A percentile compares a stretch with the other conserved stretches of the same genome.
Evolutionary conservation across 2,797 vertebrate species (phyloP).

Genomic region (Anisognathus igniventris): DNA sequence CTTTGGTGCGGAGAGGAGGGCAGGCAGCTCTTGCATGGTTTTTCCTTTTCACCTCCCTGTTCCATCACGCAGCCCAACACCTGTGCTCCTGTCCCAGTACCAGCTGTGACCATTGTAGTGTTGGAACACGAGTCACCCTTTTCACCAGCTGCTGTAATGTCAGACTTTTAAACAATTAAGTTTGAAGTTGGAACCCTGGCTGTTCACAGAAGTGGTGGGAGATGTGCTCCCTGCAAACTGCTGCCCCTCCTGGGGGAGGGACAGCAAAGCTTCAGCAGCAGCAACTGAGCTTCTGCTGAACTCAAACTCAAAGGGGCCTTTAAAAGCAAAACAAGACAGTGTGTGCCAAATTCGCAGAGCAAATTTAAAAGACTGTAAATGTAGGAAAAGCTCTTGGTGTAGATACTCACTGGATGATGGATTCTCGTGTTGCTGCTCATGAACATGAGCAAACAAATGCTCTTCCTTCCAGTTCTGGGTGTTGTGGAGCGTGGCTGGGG

Average conservation of each 20-base stretch:
- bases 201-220: background rate
- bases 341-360: conserved; percentile 6
- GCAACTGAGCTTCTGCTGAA: background rate
- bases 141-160: background rate
- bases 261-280: background rate
- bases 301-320: background rate
- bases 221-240: background rate
- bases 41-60: background rate
- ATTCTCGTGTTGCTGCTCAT: background rate
- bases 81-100: background rate
- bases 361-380: background rate
- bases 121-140: background rate
- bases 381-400: background rate
- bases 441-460: background rate
- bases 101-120: background rate
- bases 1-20: background rate
- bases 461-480: background rate
- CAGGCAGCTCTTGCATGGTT: too few species aligned
- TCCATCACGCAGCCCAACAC: accelerated
- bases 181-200: background rate
- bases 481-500: background rate
- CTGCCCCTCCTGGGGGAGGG: background rate
- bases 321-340: background rate
- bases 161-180: background rate
- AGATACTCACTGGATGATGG: background rate